phyloP scores from a whole-genome alignment of 2,797 vertebrate genomes.

The Lacerta agilis region DNA sequence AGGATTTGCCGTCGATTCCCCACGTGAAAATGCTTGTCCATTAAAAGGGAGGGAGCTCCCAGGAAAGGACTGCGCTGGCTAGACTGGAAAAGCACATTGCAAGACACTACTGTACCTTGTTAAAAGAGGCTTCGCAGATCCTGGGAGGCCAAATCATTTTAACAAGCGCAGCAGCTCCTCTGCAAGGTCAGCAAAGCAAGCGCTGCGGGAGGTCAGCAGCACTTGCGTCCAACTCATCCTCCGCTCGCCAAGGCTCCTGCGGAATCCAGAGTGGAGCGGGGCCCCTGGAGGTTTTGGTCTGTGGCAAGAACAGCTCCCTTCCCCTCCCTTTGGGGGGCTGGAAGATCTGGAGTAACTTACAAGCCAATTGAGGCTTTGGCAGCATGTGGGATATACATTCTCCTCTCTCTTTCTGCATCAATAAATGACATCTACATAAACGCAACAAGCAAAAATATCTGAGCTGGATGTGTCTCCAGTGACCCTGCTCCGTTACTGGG shows the following conservation, averaged over 20 bases:
- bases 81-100: background rate
- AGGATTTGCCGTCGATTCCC: background rate
- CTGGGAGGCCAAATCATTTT: background rate
- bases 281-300: background rate
- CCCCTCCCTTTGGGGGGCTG: too few relatives aligned
- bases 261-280: too few relatives aligned
- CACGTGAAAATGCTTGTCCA: background rate
- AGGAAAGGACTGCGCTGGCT: background rate
- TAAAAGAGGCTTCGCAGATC: background rate
- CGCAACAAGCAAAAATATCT: background rate
- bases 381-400: too few relatives aligned
- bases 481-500: too few relatives aligned
- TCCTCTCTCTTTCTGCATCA: background rate
- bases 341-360: background rate
- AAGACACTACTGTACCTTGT: background rate
- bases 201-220: background rate
- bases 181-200: background rate
- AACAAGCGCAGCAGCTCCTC: background rate
- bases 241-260: background rate
- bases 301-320: background rate
- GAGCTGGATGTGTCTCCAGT: background rate
- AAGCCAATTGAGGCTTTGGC: background rate
- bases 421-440: background rate
- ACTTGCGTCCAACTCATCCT: too few relatives aligned
- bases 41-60: background rate